Evolutionary conservation across 2,113 vertebrate genomes (phyloP), one percentile per base, ranked within the genome.

Genomic region (Saimiri boliviensis): DNA sequence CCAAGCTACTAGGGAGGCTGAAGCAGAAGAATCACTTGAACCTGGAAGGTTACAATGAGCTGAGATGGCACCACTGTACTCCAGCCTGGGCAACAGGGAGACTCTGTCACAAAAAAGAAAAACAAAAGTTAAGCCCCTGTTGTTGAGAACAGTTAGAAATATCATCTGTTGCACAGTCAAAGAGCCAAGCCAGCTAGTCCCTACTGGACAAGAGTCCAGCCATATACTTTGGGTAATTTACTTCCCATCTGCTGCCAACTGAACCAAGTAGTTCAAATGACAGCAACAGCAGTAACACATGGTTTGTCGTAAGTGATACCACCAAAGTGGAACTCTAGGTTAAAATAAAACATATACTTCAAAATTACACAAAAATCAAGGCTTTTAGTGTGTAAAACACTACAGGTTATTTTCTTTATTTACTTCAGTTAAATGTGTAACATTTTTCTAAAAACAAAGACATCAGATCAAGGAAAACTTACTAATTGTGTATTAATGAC

Each of bases 111-210:
- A 63, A 12, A 47, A 52, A 52, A 52, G 49, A 52, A 52, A 52
- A 52, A 52, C 49, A 52, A 52, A 52, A 52, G 49, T 52, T 52
- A 52, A 52, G 58, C 5, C 27, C 12, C 58, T 30, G 5, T 30
- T 63, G 58, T 30, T 30, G 58, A 63, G 58, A 90, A 94, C 54
- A 86, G 68, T 89, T 94, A 63, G 58, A 97, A 94, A 95, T 89
- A 79, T 76, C 71, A 40, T 96, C 70, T 92, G 80, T 45, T 74
- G 42, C 35, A 52, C 2, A 74, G 80, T 87, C 74, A 73, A 74
- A 70, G 32, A 89, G 30, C 60, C 82, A 82, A 66, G 40, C 4
- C 49, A 84, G 37, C n/a, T 17, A 45, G 71, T 70, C 19, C 71
- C 45, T 10, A 14, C 19, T n/a, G 82, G 82, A 68, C 73, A 71